These are phyloP conservation scores for Parapsyche elsis DNA, from an alignment of 1,140 invertebrate species.

Conservation along the genomic window DNA sequence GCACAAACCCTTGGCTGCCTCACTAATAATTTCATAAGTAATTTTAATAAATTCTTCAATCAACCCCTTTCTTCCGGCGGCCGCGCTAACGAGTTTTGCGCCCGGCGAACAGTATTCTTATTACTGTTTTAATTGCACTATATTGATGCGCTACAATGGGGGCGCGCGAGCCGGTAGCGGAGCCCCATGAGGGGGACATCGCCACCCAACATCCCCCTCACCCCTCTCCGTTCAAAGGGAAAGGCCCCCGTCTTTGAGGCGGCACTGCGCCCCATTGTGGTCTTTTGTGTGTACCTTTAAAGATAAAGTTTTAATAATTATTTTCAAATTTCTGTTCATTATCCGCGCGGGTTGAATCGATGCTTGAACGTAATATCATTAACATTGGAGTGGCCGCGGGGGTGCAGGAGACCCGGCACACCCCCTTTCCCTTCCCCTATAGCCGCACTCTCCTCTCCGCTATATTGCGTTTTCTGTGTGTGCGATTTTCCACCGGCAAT, in stretches of 20 bases:
- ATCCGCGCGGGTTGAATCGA: conserved; percentile 56
- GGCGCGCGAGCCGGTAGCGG: conserved; percentile 41
- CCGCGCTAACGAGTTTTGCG: conserved; percentile 56
- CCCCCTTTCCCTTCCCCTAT: background rate
- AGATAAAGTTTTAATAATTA: conserved; percentile 57
- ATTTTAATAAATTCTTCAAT: conserved; percentile 57
- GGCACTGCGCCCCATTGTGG: conserved; percentile 50
- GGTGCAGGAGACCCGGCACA: background rate
- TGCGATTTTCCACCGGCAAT: background rate
- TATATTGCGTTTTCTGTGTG: conserved; percentile 38
- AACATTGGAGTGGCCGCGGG: conserved; percentile 50
- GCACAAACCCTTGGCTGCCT: conserved; percentile 40
- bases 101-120: conserved; percentile 55
- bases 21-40: conserved; percentile 51
- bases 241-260: conserved; percentile 49
- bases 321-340: conserved; percentile 57
- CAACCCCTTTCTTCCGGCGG: conserved; percentile 51
- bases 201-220: conserved; percentile 23
- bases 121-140: conserved; percentile 57
- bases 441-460: background rate
- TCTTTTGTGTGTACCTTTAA: conserved; percentile 55
- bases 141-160: conserved; percentile 56
- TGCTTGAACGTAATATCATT: conserved; percentile 56
- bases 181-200: background rate
- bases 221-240: conserved; percentile 12